Evolutionary conservation across 2,797 vertebrate species (phyloP).

Genomic region (Acanthiza pusilla): DNA sequence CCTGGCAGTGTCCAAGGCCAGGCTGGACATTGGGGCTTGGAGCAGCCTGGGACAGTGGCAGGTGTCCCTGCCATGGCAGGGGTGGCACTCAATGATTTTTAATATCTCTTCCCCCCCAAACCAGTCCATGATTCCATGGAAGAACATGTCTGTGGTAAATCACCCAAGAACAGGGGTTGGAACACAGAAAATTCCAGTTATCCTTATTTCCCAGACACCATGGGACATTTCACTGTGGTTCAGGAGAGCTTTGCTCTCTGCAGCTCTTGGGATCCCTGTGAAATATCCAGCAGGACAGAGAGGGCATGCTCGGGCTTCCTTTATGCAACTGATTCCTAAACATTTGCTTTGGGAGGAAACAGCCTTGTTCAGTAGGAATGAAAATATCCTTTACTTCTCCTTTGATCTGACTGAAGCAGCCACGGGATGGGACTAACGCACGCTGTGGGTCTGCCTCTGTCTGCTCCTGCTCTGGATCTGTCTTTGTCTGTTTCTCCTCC

Average conservation of each 20-base stretch:
- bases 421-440: neutral
- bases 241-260: neutral
- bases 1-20: neutral
- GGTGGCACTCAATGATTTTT: rapidly evolving
- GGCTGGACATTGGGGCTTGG: neutral
- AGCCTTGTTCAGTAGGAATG: conserved; percentile 6
- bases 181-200: neutral
- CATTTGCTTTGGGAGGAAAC: conserved; percentile 31
- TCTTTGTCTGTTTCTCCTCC: neutral
- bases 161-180: neutral
- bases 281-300: neutral
- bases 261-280: neutral
- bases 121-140: no score
- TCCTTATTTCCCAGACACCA: neutral
- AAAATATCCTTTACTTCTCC: neutral
- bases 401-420: neutral
- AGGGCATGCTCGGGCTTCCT: neutral
- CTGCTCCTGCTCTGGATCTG: neutral
- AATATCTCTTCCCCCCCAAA: neutral
- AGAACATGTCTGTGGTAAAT: neutral
- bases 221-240: neutral
- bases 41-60: neutral
- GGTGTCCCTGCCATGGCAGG: neutral
- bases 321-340: neutral
- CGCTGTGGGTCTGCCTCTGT: neutral